A percentile compares a stretch with the other conserved stretches of the same genome.
These are phyloP conservation scores for Syngnathus scovelli DNA, from an alignment of 2,113 vertebrate species.

Conservation along the genomic window DNA sequence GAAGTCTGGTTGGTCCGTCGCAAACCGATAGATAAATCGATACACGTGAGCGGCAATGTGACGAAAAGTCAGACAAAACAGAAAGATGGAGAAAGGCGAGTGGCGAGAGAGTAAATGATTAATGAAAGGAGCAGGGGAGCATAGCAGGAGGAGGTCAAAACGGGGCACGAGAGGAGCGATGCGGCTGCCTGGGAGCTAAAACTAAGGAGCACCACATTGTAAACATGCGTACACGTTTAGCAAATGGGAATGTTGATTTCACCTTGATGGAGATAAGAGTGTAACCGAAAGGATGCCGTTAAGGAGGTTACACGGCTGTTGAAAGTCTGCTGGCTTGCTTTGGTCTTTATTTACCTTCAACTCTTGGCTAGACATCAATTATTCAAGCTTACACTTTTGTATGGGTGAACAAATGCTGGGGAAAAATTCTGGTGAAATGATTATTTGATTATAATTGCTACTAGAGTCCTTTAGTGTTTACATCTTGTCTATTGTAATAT, in stretches of 20 bases:
- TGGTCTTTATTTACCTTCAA: conserved; percentile 1
- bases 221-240: conserved; percentile 32
- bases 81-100: conserved; percentile 26
- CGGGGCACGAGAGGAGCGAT: conserved; percentile 35
- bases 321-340: conserved; percentile 1
- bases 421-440: too few species aligned
- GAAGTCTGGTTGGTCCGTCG: background rate
- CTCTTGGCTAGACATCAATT: background rate
- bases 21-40: background rate
- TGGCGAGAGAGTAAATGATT: conserved; percentile 60
- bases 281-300: background rate
- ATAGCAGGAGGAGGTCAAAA: conserved; percentile 49
- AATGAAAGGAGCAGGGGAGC: conserved; percentile 50
- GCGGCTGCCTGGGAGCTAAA: conserved; percentile 42
- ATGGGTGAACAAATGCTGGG: too few species aligned
- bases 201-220: conserved; percentile 39
- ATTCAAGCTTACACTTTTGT: background rate
- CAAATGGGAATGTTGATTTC: background rate
- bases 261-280: background rate
- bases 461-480: too few species aligned
- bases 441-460: too few species aligned
- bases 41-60: background rate
- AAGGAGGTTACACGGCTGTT: background rate
- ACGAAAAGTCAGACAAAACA: conserved; percentile 1
- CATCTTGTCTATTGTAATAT: too few species aligned